A percentile compares a stretch with the other conserved stretches of the same genome.
Evolutionary conservation across 2,113 vertebrate species (phyloP).

Genomic region (Mionectes macconnelli): DNA sequence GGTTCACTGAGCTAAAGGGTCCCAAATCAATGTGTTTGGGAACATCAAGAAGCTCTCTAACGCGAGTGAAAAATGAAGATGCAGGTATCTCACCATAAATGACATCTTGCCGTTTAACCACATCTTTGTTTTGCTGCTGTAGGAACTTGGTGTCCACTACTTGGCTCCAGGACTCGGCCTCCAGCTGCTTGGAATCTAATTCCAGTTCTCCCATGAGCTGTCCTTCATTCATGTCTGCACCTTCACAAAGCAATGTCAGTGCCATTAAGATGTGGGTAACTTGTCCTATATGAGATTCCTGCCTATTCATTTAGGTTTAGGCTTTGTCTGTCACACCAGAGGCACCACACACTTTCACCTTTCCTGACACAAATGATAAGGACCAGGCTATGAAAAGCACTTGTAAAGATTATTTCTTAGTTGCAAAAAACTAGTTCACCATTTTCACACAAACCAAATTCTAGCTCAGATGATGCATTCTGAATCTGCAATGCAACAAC

Average conservation of each 20-base stretch:
- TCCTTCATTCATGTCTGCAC: slow-evolving; percentile 94
- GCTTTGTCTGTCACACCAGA: neutral
- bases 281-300: neutral
- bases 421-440: neutral
- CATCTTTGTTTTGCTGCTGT: slow-evolving; percentile 87
- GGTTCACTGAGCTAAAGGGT: neutral
- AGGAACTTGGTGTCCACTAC: slow-evolving; percentile 87
- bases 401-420: neutral
- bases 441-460: neutral
- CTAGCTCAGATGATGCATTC: neutral
- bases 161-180: slow-evolving; percentile 94
- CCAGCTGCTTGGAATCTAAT: slow-evolving; percentile 86
- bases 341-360: neutral
- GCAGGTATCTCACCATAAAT: slow-evolving; percentile 85
- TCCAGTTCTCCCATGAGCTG: slow-evolving; percentile 96
- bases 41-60: neutral
- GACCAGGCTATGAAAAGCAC: neutral
- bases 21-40: neutral
- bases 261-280: neutral
- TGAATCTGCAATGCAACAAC: neutral
- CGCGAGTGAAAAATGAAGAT: neutral
- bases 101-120: slow-evolving; percentile 92
- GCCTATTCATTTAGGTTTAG: neutral
- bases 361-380: neutral
- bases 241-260: slow-evolving; percentile 62